Percentiles rank a stretch among this genome's conserved stretches.
Evolutionary conservation across 2,113 vertebrate species (phyloP).

Genomic region (Anguilla rostrata): DNA sequence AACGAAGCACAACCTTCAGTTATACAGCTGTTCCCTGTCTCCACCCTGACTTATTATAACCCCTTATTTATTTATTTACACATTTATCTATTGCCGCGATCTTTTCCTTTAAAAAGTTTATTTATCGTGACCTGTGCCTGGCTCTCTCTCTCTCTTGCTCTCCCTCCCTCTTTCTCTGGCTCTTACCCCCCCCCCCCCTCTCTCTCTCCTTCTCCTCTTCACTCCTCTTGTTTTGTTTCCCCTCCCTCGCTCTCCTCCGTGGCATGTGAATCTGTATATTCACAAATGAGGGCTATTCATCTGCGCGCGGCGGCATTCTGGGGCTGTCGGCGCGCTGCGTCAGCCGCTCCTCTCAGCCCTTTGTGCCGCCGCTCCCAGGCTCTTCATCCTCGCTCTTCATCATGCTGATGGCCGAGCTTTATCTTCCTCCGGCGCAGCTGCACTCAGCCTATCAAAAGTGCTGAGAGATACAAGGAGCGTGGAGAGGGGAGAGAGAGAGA

Average conservation of each 20-base stretch:
- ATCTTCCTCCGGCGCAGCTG: conserved; percentile 90
- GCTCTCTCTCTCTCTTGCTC: conserved; percentile 68
- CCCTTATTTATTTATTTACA: conserved; percentile 17
- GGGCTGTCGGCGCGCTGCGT: conserved; percentile 79
- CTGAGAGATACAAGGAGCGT: conserved; percentile 65
- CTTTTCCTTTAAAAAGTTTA: conserved; percentile 72
- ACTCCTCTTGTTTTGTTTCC: background rate
- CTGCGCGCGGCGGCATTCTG: conserved; percentile 73
- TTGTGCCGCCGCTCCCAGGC: conserved; percentile 84
- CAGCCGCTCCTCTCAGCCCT: conserved; percentile 82
- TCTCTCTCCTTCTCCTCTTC: background rate
- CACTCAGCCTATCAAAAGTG: conserved; percentile 79
- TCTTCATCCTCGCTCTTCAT: conserved; percentile 92
- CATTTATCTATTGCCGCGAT: conserved; percentile 9
- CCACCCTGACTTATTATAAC: conserved; percentile 79
- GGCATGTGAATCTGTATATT: conserved; percentile 85
- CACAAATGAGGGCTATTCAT: conserved; percentile 93
- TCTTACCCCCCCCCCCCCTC: background rate
- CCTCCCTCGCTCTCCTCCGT: background rate
- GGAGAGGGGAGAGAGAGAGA: background rate
- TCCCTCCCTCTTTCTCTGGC: background rate
- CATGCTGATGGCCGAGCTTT: conserved; percentile 87
- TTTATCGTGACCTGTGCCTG: conserved; percentile 82
- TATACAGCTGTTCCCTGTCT: conserved; percentile 79
- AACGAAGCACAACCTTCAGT: conserved; percentile 83